Evolutionary conservation across 2,797 vertebrate genomes (phyloP).

Genomic region (Sternarchorhynchus goeldii): DNA sequence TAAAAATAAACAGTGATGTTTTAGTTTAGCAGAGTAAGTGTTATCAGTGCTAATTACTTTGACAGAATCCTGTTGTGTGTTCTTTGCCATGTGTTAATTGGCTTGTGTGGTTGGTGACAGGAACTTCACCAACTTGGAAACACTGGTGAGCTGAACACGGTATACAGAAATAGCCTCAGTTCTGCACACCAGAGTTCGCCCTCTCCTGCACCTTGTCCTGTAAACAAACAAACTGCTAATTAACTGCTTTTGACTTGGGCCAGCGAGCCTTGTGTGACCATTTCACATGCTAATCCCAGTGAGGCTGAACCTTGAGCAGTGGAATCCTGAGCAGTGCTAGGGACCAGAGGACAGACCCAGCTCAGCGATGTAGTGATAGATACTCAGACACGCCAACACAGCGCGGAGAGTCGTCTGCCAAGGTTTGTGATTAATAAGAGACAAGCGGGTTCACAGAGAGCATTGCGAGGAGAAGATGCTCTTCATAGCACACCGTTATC

Average conservation of each 20-base stretch:
- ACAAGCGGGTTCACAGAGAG: background rate
- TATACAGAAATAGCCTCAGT: background rate
- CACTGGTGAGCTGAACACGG: background rate
- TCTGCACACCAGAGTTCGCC: constrained; percentile 1
- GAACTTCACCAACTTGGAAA: background rate
- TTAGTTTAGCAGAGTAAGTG: background rate
- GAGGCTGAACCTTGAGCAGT: too few relatives aligned
- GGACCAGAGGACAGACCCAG: background rate
- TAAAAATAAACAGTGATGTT: constrained; percentile 7
- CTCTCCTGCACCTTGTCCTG: background rate
- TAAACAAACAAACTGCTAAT: constrained; percentile 2
- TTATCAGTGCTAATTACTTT: background rate
- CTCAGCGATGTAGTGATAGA: background rate
- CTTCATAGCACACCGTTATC: constrained; percentile 13
- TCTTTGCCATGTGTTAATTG: constrained; percentile 16
- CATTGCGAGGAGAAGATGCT: constrained; percentile 8
- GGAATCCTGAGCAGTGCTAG: background rate
- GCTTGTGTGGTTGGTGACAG: too few relatives aligned
- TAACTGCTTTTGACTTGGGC: background rate
- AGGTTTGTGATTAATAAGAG: background rate
- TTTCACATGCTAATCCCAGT: constrained; percentile 7
- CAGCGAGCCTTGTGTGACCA: background rate
- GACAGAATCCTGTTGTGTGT: constrained; percentile 8
- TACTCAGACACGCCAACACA: background rate
- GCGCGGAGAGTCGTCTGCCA: background rate